Base-by-base conservation (phyloP, 2,888 invertebrate genomes). In the Mesochorus sp. region DNA sequence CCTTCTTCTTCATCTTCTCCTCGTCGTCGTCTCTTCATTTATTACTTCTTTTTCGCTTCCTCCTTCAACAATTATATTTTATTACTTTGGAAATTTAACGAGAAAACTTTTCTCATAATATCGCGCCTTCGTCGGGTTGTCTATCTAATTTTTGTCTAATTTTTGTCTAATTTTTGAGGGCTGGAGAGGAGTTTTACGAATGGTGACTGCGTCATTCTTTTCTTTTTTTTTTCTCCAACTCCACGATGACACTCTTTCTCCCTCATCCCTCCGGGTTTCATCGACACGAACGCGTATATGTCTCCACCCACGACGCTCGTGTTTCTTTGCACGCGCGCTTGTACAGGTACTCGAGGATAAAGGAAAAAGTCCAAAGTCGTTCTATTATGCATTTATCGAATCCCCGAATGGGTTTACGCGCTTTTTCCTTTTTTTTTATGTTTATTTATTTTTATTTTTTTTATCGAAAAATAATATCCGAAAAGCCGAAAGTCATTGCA, bases 11-110 rank as follows among this genome's bases (percentile, higher is more conserved):
- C 70, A 2, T 61, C n/a, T n/a, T n/a, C n/a, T n/a, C n/a, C n/a
- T n/a, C 71, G 12, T 12, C 31, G 14, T n/a, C 68, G 37, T 72
- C 71, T 80, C 75, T 62, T 53, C 51, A n/a, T 24, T 71, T 21
- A 26, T 74, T 42, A 17, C 24, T 62, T 70, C 26, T 21, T 34
- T 31, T 53, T 82, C 70, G 76, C 71, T 80, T 70, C 76, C 34
- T 26, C 8, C 10, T 78, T 72, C 28, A n/a, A n/a, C n/a, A n/a
- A n/a, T n/a, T n/a, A n/a, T n/a, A n/a, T n/a, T n/a, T n/a, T n/a
- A n/a, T n/a, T n/a, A n/a, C n/a, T n/a, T n/a, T n/a, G n/a, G n/a
- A n/a, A n/a, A n/a, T n/a, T n/a, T n/a, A n/a, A n/a, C n/a, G n/a
- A n/a, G n/a, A n/a, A n/a, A n/a, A n/a, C n/a, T n/a, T n/a, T n/a